Evolutionary conservation across 1,140 invertebrate genomes (phyloP), one percentile per base, ranked within the genome.

Genomic region (Metaphire vulgaris): DNA sequence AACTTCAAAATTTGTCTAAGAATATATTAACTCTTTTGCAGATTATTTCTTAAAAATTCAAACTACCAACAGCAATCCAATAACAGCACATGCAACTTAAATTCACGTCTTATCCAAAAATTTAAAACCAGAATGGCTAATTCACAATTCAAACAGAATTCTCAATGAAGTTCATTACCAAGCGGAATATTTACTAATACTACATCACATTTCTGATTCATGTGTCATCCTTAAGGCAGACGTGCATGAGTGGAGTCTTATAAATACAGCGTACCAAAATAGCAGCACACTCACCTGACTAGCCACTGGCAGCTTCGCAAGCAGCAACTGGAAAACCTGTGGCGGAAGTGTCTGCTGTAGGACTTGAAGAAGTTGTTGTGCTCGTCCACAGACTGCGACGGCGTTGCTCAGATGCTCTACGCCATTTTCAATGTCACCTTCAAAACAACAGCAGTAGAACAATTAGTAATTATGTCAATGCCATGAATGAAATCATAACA

Each of bases 371-470:
- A 98, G 87, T 82, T 97, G 93, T 80, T 94, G 91, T 0, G 95
- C 94, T 84, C 98, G 95, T 29, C 94, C 93, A 86, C 96, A 98
- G 1, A 98, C 92, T n/a, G 94, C 92, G 31, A 98, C 92, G 29
- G 96, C 96, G 85, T 95, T 95, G 32, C 92, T 92, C 76, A 99
- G 89, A 87, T 98, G 96, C 84, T 98, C 95, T 31, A 98, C 92
- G 74, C 94, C 96, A 67, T 89, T 91, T 78, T 96, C 94, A 76
- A 96, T 84, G 79, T 97, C 92, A 69, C 95, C 87, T 87, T 74
- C 1, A 80, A 76, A 69, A 76, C 74, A 69, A 56, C 6, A 56
- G 21, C 41, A 56, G 21, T 56, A 56, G 41, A 56, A 12, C 41
- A 56, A 56, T 21, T 21, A 56, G 41, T 56, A 56, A 56, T 21